Evolutionary conservation across 2,888 invertebrate genomes (phyloP).

Genomic region (Mimachlamys varia): DNA sequence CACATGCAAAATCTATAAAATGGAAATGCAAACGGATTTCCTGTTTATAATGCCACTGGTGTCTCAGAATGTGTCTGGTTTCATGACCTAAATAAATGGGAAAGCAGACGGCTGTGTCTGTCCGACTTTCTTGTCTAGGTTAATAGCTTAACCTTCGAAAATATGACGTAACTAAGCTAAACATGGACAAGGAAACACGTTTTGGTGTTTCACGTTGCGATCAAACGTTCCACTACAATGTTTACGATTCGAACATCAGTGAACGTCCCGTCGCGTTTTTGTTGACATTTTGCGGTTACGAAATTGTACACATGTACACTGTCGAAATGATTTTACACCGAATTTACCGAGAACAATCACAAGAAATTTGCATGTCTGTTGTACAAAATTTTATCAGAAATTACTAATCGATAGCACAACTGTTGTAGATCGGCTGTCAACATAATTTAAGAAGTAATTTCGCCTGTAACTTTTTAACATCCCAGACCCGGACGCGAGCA

Average conservation of each 20-base stretch:
- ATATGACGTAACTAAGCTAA: background rate
- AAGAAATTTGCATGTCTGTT: background rate
- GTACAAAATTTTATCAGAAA: background rate
- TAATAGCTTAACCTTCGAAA: background rate
- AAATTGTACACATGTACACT: background rate
- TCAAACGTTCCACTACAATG: background rate
- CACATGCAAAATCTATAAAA: too few relatives aligned
- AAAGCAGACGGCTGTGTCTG: constrained; percentile 23
- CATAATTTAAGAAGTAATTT: background rate
- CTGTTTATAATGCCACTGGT: too few relatives aligned
- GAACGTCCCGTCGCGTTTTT: background rate
- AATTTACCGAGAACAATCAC: background rate
- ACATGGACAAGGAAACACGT: background rate
- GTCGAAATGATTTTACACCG: background rate
- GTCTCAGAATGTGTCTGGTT: background rate
- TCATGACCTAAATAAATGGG: background rate
- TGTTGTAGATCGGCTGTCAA: background rate
- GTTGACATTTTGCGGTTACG: constrained; percentile 34
- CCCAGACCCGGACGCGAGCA: constrained; percentile 30
- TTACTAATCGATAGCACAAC: background rate
- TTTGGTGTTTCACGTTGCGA: background rate
- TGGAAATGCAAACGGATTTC: too few relatives aligned
- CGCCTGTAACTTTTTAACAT: background rate
- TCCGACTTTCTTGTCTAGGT: background rate
- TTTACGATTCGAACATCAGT: background rate